Evolutionary conservation across 2,113 vertebrate genomes (phyloP).

Genomic region (Tragulus kanchil): DNA sequence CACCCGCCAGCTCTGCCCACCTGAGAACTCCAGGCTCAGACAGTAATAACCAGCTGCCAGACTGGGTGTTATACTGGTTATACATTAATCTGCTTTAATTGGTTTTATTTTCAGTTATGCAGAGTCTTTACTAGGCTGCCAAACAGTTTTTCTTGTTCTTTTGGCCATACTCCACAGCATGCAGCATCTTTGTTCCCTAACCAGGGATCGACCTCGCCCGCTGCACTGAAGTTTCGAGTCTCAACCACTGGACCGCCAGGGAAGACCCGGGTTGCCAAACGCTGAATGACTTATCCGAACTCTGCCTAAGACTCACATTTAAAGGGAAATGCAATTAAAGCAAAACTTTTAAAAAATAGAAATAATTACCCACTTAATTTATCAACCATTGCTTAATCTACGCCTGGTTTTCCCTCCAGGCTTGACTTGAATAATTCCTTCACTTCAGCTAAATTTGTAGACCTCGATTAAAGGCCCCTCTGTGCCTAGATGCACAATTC

Average conservation of each 20-base stretch:
- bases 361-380: slow-evolving; percentile 78
- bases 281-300: slow-evolving; percentile 50
- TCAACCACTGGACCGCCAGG: neutral
- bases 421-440: slow-evolving; percentile 63
- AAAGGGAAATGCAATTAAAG: slow-evolving; percentile 71
- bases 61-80: neutral
- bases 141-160: slow-evolving; percentile 3
- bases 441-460: slow-evolving; percentile 56
- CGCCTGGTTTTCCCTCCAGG: slow-evolving; percentile 56
- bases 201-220: neutral
- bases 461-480: slow-evolving; percentile 55
- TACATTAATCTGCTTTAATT: slow-evolving; percentile 84
- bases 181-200: neutral
- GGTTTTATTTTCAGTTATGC: slow-evolving; percentile 38
- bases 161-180: neutral
- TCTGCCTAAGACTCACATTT: slow-evolving; percentile 30
- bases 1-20: neutral
- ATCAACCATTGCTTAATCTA: slow-evolving; percentile 75
- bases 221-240: neutral
- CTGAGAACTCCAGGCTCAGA: neutral
- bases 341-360: slow-evolving; percentile 60
- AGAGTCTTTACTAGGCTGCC: slow-evolving; percentile 33
- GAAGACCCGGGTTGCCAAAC: slow-evolving; percentile 12
- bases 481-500: slow-evolving; percentile 18
- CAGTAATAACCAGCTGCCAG: slow-evolving; percentile 49